Conservation (phyloP, 2,797 vertebrate genomes). For the Alca torda region DNA sequence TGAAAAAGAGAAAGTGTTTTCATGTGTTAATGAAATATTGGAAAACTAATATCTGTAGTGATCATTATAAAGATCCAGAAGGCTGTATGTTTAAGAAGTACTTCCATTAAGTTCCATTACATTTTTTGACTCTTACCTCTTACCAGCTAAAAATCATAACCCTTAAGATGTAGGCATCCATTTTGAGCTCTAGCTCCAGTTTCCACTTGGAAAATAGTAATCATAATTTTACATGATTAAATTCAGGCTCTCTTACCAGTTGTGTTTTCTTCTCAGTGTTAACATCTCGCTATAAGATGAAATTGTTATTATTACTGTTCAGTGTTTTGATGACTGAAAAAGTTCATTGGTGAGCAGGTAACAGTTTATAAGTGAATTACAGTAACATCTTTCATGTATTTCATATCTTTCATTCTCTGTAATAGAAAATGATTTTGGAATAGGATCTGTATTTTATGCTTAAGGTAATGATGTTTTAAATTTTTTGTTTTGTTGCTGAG, state of each 20-base stretch:
- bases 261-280: background rate
- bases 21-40: background rate
- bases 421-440: background rate
- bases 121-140: background rate
- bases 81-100: background rate
- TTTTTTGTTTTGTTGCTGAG: background rate
- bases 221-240: background rate
- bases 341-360: background rate
- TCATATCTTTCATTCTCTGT: background rate
- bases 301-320: background rate
- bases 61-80: background rate
- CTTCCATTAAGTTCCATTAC: background rate
- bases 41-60: background rate
- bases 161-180: background rate
- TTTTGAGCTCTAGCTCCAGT: background rate
- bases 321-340: background rate
- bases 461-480: background rate
- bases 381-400: background rate
- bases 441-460: background rate
- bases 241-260: background rate
- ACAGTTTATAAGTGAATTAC: background rate
- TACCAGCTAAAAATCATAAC: background rate
- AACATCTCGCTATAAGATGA: background rate
- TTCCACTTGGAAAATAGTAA: background rate
- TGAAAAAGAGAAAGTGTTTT: background rate